phyloP scores from a whole-genome alignment of 2,888 invertebrate species.

The Drosophila antonietae region DNA sequence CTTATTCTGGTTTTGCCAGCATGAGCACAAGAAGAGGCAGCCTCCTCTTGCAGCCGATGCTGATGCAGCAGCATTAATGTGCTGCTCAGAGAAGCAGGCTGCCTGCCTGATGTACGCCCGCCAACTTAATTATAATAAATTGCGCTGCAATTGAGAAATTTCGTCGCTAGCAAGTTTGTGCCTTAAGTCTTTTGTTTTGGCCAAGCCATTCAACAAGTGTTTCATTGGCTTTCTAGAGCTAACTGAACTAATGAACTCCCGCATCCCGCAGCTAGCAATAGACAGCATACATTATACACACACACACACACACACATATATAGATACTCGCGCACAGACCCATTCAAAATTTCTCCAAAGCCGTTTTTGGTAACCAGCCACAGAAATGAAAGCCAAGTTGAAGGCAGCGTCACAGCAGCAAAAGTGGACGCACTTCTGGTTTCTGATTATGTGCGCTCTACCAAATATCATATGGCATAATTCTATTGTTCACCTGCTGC shows the following conservation, averaged over 20 bases:
- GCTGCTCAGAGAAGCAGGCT: neutral
- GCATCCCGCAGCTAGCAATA: constrained; percentile 60
- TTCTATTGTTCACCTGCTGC: constrained; percentile 66
- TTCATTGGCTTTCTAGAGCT: constrained; percentile 55
- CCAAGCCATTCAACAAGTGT: neutral
- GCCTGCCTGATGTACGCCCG: constrained; percentile 35
- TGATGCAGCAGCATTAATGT: neutral
- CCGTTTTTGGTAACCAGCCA: constrained; percentile 71
- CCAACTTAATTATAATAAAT: constrained; percentile 72
- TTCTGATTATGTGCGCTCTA: constrained; percentile 58
- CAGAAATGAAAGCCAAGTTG: constrained; percentile 74
- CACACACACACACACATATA: constrained; percentile 15
- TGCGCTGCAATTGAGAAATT: constrained; percentile 64
- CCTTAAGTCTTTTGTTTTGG: constrained; percentile 66
- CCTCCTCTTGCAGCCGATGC: constrained; percentile 4
- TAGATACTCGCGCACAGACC: constrained; percentile 6
- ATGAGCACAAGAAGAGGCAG: constrained; percentile 22
- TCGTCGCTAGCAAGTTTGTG: constrained; percentile 51
- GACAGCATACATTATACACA: constrained; percentile 22
- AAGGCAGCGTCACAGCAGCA: constrained; percentile 45
- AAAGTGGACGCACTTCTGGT: constrained; percentile 69
- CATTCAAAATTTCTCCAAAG: constrained; percentile 73
- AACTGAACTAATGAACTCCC: constrained; percentile 68
- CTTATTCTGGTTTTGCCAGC: constrained; percentile 59
- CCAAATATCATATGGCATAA: constrained; percentile 72